Evolutionary conservation across 2,888 invertebrate genomes (phyloP).

Genomic region (Lithophane socia): DNA sequence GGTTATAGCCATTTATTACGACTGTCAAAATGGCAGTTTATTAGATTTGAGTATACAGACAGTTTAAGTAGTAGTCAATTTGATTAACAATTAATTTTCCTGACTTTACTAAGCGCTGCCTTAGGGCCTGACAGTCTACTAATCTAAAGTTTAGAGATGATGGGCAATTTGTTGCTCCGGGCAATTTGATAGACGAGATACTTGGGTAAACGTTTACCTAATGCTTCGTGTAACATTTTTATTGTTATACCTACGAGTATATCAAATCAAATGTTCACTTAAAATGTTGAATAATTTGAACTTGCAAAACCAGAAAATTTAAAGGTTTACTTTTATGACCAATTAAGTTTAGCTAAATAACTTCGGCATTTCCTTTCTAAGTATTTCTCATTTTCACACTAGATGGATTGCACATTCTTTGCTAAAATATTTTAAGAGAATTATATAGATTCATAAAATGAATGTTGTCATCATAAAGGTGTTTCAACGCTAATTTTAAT

Average conservation of each 20-base stretch:
- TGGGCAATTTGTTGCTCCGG: constrained; percentile 38
- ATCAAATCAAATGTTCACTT: constrained; percentile 23
- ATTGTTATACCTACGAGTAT: constrained; percentile 16
- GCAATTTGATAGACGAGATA: constrained; percentile 27
- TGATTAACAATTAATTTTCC: background rate
- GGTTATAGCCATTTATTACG: no score
- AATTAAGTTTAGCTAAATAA: constrained; percentile 21
- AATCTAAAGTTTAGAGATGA: constrained; percentile 49
- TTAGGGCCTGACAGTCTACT: constrained; percentile 29
- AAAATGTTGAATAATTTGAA: constrained; percentile 28
- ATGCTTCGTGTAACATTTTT: constrained; percentile 31
- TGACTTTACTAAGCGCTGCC: constrained; percentile 29
- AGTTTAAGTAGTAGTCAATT: background rate
- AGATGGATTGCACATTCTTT: constrained; percentile 1
- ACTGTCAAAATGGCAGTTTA: background rate
- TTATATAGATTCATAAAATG: background rate
- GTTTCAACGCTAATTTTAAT: background rate
- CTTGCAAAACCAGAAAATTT: constrained; percentile 33
- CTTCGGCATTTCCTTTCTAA: constrained; percentile 8
- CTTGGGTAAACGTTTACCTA: constrained; percentile 23
- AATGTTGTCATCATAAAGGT: background rate
- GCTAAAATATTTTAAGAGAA: background rate
- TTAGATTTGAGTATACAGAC: background rate
- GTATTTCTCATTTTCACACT: constrained; percentile 2
- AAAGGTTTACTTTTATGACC: constrained; percentile 11